These are phyloP conservation scores for Nothoprocta pentlandii DNA, from an alignment of 2,113 vertebrate species.

Conservation along the genomic window DNA sequence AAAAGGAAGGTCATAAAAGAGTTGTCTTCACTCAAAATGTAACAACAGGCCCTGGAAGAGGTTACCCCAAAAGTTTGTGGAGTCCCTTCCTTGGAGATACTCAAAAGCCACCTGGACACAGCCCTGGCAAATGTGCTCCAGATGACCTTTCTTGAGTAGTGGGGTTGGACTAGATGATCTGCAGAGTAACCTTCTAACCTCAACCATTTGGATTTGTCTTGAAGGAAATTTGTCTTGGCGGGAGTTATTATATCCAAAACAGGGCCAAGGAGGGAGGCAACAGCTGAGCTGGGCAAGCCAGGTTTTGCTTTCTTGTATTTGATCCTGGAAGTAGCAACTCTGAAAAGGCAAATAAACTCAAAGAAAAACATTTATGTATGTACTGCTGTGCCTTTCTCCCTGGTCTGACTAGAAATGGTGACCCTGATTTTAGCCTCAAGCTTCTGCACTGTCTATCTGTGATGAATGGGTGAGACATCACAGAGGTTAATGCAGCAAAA, in stretches of 20 bases:
- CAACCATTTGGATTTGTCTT: neutral
- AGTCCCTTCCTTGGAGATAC: too few species aligned
- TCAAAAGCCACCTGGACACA: too few species aligned
- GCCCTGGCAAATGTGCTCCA: too few species aligned
- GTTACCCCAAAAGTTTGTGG: too few species aligned
- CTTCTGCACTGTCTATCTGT: neutral
- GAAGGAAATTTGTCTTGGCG: neutral
- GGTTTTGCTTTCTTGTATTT: neutral
- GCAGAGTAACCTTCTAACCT: too few species aligned
- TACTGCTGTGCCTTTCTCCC: neutral
- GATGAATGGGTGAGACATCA: neutral
- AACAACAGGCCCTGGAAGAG: too few species aligned
- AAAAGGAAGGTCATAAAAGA: neutral
- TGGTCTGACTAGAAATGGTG: neutral
- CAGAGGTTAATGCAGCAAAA: neutral
- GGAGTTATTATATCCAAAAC: neutral
- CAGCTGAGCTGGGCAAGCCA: neutral
- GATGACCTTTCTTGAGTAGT: too few species aligned
- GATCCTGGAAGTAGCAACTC: neutral
- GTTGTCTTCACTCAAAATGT: too few species aligned
- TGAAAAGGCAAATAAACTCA: neutral
- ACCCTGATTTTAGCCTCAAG: neutral
- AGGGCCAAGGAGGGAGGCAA: neutral
- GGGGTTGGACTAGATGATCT: too few species aligned
- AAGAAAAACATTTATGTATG: neutral